Conservation (phyloP, 2,797 vertebrate genomes). For the Muraenolepis orangiensis region DNA sequence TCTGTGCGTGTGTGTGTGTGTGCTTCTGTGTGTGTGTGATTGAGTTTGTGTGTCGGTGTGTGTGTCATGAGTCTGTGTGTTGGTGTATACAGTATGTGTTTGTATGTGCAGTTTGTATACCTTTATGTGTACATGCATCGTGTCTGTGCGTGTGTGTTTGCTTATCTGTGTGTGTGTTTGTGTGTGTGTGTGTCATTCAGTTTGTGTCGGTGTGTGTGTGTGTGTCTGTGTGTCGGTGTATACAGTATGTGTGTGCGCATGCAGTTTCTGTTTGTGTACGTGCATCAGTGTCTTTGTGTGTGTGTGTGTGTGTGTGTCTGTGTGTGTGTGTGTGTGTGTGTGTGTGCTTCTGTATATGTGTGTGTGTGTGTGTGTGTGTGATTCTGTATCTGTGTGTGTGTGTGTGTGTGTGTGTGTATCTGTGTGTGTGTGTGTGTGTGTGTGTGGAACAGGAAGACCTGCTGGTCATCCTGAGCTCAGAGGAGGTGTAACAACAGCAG, state of each 20-base stretch:
- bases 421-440: background rate
- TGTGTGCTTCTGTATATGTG: background rate
- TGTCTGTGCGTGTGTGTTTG: conserved; percentile 10
- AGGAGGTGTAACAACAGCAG: conserved; percentile 50
- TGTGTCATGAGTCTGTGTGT: background rate
- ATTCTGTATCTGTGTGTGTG: conserved; percentile 47
- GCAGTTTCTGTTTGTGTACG: background rate
- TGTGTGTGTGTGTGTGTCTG: conserved; percentile 48
- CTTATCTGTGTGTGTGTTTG: conserved; percentile 4
- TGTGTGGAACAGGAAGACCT: conserved; percentile 47
- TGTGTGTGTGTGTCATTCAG: background rate
- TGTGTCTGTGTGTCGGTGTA: conserved; percentile 19
- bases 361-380: background rate
- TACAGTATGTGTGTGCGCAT: conserved; percentile 6
- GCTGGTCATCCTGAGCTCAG: conserved; percentile 48
- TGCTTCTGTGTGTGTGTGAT: conserved; percentile 18
- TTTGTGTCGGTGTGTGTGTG: conserved; percentile 44
- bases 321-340: conserved; percentile 15
- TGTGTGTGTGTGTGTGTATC: conserved; percentile 15
- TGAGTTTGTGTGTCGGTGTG: conserved; percentile 1
- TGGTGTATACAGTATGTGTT: conserved; percentile 44
- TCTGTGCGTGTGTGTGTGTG: conserved; percentile 44
- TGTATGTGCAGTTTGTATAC: no score
- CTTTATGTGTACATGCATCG: no score
- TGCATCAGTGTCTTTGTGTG: background rate